Evolutionary conservation across 2,888 invertebrate genomes (phyloP).

Genomic region (Pandemis heparana): DNA sequence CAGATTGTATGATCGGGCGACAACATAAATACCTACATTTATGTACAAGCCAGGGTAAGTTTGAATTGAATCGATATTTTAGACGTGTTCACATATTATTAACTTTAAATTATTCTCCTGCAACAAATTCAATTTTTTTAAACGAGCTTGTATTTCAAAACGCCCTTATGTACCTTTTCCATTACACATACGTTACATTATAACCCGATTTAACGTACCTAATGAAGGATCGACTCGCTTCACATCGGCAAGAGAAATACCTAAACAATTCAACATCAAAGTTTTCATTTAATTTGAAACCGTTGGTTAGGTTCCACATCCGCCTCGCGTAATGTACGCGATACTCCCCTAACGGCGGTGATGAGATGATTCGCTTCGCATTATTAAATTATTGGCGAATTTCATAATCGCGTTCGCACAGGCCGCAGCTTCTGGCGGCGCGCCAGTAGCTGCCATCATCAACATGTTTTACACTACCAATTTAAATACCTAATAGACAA

Average conservation of each 20-base stretch:
- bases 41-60: too few relatives aligned
- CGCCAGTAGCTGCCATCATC: conserved; percentile 6
- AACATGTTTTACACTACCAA: background rate
- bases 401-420: conserved; percentile 8
- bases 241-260: conserved; percentile 5
- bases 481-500: background rate
- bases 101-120: too few relatives aligned
- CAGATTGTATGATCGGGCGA: too few relatives aligned
- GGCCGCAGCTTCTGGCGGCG: conserved; percentile 1
- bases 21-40: too few relatives aligned
- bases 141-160: too few relatives aligned
- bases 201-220: background rate
- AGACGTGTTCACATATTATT: too few relatives aligned
- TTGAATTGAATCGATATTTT: too few relatives aligned
- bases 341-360: background rate
- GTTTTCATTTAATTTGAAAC: conserved; percentile 20
- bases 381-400: conserved; percentile 30
- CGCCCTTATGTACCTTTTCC: background rate
- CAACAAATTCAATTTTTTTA: background rate
- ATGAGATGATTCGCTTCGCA: conserved; percentile 9
- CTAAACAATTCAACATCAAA: conserved; percentile 7
- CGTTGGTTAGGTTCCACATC: conserved; percentile 10
- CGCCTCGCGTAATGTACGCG: background rate
- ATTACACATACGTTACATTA: background rate
- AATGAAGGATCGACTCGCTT: background rate